phyloP scores from a whole-genome alignment of 2,797 vertebrate genomes.

The Eleutherodactylus coqui region DNA sequence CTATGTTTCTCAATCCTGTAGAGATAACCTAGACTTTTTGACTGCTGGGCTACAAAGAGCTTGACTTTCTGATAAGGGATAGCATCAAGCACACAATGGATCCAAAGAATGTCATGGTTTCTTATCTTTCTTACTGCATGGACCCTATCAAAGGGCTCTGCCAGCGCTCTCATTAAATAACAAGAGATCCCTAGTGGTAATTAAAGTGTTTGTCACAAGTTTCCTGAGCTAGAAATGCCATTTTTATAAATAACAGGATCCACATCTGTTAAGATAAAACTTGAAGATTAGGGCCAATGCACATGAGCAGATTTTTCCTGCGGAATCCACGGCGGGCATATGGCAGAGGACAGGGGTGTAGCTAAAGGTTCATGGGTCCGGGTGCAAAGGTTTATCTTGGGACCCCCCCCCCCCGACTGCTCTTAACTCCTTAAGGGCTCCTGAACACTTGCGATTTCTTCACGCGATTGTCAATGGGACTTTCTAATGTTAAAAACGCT shows the following conservation, averaged over 20 bases:
- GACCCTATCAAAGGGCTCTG: constrained; percentile 26
- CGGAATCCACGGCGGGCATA: too few species aligned
- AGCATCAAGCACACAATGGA: constrained; percentile 41
- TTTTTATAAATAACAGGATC: constrained; percentile 22
- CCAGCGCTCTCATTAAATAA: constrained; percentile 32
- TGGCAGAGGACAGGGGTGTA: too few species aligned
- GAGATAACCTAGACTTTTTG: constrained; percentile 40
- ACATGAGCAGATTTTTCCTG: too few species aligned
- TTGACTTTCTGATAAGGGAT: constrained; percentile 56
- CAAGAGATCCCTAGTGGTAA: constrained; percentile 36
- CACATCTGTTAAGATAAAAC: constrained; percentile 39
- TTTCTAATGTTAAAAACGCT: too few species aligned
- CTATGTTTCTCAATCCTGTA: constrained; percentile 47
- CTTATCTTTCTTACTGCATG: constrained; percentile 45
- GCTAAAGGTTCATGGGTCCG: too few species aligned
- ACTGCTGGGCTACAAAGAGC: constrained; percentile 49
- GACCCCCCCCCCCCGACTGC: too few species aligned
- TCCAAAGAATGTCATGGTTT: constrained; percentile 7
- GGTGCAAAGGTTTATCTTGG: too few species aligned
- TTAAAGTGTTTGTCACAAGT: constrained; percentile 27
- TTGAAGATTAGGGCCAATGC: too few species aligned
- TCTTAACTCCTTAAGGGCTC: too few species aligned
- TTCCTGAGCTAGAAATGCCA: constrained; percentile 16
- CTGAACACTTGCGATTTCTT: too few species aligned
- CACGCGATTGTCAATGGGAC: too few species aligned